phyloP scores from a whole-genome alignment of 1,140 invertebrate species.

The Gonatopus flavifemur region DNA sequence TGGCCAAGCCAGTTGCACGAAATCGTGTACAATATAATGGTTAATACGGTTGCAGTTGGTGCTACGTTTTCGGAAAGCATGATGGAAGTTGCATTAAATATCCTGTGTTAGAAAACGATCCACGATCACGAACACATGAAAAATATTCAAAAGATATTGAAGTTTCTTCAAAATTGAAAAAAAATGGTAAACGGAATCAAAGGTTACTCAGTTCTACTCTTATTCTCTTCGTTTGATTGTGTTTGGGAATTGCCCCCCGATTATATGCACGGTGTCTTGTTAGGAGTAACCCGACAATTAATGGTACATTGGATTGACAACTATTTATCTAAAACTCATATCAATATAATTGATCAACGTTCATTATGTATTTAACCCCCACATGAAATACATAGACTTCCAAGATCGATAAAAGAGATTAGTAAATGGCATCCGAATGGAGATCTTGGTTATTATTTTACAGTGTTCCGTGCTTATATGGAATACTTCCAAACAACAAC shows the following conservation, averaged over 20 bases:
- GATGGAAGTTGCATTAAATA: too few species aligned
- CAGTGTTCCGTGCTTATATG: slow-evolving; percentile 1
- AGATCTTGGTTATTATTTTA: slow-evolving; percentile 3
- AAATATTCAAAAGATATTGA: not conserved
- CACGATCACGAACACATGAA: not conserved
- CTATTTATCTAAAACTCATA: not conserved
- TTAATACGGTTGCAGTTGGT: too few species aligned
- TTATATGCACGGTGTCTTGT: too few species aligned
- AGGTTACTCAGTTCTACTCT: not conserved
- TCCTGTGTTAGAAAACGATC: not conserved
- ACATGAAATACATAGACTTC: too few species aligned
- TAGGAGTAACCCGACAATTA: not conserved
- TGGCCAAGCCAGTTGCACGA: too few species aligned
- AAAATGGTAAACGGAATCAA: not conserved
- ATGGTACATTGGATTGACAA: not conserved
- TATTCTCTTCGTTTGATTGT: not conserved
- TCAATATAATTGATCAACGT: not conserved
- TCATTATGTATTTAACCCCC: too few species aligned
- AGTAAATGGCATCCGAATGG: slow-evolving; percentile 3
- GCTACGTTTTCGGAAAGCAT: too few species aligned
- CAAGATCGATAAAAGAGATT: not conserved
- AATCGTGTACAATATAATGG: too few species aligned
- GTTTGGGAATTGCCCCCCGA: not conserved
- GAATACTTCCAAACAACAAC: not conserved
- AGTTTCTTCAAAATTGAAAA: too few species aligned